Evolutionary conservation across 2,797 vertebrate species (phyloP), one percentile per base, ranked within the genome.

Genomic region (Helostoma temminkii): DNA sequence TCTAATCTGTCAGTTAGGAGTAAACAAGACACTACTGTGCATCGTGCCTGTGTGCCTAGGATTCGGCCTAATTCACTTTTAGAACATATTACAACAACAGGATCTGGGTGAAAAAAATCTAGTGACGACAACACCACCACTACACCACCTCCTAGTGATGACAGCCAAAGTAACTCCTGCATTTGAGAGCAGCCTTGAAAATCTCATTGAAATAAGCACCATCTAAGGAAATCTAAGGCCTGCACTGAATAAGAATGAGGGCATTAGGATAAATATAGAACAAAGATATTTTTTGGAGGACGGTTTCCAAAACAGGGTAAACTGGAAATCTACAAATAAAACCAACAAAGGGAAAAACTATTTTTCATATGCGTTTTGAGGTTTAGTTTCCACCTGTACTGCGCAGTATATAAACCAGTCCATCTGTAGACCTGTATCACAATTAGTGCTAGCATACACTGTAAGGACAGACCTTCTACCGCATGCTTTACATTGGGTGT

Each of bases 231-330:
- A 82, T 82, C 66, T 82, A 72, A 59, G 74, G 41, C 74, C 70
- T 43, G 80, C 61, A 55, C 84, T 78, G 88, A 89, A 92, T 92
- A 77, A 73, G 75, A 90, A 92, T 88, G 81, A 90, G 83, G 84
- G 68, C 78, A 84, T 82, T 81, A 79, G 70, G 81, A 89, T 91
- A 88, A 88, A 90, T 88, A 87, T 89, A 92, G 85, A 89, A 89
- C 82, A 86, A 85, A 80, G 74, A 87, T 83, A 86, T 66, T 80
- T 82, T 87, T 86, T 84, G 74, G 82, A 85, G 83, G 84, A 83
- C 81, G 74, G 76, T 78, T 87, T 83, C 80, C 71, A 86, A 83
- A 81, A 74, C 71, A 66, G 73, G 62, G 64, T 80, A 82, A 87
- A 82, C 76, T 70, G 39, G 78, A 84, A 69, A 57, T 71, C 74